Percentiles rank a stretch among this genome's conserved stretches.
These are phyloP conservation scores for Drosophila chauvacae DNA, from an alignment of 1,140 invertebrate genomes.

Conservation along the genomic window DNA sequence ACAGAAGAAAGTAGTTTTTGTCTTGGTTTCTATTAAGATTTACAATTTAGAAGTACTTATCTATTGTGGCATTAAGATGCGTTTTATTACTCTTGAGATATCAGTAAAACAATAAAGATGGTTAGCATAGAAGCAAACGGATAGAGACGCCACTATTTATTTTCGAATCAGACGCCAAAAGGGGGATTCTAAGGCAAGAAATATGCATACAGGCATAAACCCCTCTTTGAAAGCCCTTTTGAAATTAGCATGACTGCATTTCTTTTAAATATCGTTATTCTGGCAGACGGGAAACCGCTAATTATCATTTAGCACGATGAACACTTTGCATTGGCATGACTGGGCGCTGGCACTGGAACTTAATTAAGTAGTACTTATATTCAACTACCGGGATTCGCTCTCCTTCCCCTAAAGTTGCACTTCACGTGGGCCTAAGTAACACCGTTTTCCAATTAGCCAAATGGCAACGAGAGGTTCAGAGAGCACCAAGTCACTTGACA, in stretches of 20 bases:
- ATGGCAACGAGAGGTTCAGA: slow-evolving; percentile 32
- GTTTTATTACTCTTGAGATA: not conserved
- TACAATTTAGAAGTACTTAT: not conserved
- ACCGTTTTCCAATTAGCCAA: slow-evolving; percentile 59
- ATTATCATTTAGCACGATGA: slow-evolving; percentile 9
- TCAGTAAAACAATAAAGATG: not conserved
- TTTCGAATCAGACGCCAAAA: not conserved
- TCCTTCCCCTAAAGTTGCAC: slow-evolving; percentile 7
- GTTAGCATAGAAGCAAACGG: not conserved
- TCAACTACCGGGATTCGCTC: slow-evolving; percentile 51
- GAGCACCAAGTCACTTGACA: slow-evolving; percentile 26
- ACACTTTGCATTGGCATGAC: not conserved
- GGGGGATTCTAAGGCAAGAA: not conserved
- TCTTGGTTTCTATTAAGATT: not conserved
- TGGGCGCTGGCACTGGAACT: slow-evolving; percentile 3
- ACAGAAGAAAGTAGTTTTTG: no score
- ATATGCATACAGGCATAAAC: no score
- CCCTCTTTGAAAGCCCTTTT: no score
- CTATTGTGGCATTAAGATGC: not conserved
- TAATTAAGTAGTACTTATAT: slow-evolving; percentile 19
- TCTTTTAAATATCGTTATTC: slow-evolving; percentile 6
- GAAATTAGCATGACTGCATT: not conserved
- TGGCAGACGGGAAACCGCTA: slow-evolving; percentile 3
- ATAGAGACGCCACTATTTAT: not conserved
- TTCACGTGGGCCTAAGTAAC: slow-evolving; percentile 29